Evolutionary conservation across 1,140 invertebrate species (phyloP).

Genomic region (Bombyx mandarina): DNA sequence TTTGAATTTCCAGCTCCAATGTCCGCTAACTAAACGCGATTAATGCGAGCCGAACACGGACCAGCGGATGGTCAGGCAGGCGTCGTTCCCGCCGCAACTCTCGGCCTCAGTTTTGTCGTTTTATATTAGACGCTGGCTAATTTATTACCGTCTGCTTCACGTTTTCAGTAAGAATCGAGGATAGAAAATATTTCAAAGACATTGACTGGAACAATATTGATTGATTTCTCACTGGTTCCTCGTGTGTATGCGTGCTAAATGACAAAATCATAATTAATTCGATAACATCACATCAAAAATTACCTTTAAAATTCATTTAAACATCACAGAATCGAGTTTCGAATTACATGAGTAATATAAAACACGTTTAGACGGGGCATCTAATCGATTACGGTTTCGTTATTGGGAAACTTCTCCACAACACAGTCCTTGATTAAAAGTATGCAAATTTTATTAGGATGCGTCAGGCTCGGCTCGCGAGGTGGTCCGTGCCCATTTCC

Average conservation of each 20-base stretch:
- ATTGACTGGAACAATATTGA: too few relatives aligned
- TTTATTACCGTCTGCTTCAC: slow-evolving; percentile 58
- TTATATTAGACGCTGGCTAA: slow-evolving; percentile 64
- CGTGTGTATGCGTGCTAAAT: too few relatives aligned
- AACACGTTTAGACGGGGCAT: slow-evolving; percentile 38
- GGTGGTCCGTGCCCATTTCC: slow-evolving; percentile 21
- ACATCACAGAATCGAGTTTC: too few relatives aligned
- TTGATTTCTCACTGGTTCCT: too few relatives aligned
- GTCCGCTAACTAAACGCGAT: slow-evolving; percentile 73
- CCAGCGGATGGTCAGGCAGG: slow-evolving; percentile 34
- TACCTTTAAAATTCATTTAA: too few relatives aligned
- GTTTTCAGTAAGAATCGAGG: neutral
- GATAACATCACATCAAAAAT: too few relatives aligned
- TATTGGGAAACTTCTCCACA: slow-evolving; percentile 73
- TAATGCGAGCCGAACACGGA: slow-evolving; percentile 68
- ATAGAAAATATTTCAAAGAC: too few relatives aligned
- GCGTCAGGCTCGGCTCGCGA: slow-evolving; percentile 43
- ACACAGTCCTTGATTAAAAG: slow-evolving; percentile 73
- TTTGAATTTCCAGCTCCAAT: slow-evolving; percentile 72
- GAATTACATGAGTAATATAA: slow-evolving; percentile 1
- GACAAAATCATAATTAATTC: too few relatives aligned
- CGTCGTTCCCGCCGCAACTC: slow-evolving; percentile 32
- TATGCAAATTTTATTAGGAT: slow-evolving; percentile 73
- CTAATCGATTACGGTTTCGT: slow-evolving; percentile 64
- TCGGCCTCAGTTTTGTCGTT: slow-evolving; percentile 58